A percentile compares a stretch with the other conserved stretches of the same genome.
Evolutionary conservation across 30 jellyfish, hydroid and myxozoan species (phyloP).

Genomic region (Aurelia sp.): DNA sequence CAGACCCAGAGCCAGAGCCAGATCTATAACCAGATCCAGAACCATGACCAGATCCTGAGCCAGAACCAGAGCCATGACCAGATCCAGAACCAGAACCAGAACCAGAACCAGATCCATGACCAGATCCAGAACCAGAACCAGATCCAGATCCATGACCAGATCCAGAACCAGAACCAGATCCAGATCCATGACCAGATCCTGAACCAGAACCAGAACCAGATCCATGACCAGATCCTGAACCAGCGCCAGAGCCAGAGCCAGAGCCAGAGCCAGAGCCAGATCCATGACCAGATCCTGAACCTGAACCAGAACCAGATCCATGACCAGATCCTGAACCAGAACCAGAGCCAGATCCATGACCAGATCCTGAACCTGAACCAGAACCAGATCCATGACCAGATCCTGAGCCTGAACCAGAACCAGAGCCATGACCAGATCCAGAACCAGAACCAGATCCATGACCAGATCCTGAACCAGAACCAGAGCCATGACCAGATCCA

Average conservation of each 20-base stretch:
- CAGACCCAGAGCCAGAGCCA: constrained; percentile 41
- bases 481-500: constrained; percentile 1
- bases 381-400: constrained; percentile 38
- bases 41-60: constrained; percentile 23
- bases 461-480: background rate
- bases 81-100: background rate
- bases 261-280: no score
- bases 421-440: background rate
- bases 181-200: background rate
- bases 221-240: no score
- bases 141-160: background rate
- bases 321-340: constrained; percentile 36
- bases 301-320: constrained; percentile 51
- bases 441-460: background rate
- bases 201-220: no score
- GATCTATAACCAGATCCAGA: constrained; percentile 41
- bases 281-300: background rate
- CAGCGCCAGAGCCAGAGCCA: no score
- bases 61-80: constrained; percentile 33
- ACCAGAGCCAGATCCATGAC: constrained; percentile 64
- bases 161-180: background rate
- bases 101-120: no score
- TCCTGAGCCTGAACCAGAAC: background rate
- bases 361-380: constrained; percentile 25
- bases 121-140: background rate